Base-by-base conservation (phyloP, 1,140 invertebrate genomes). In the Anoplolepis gracilipes region DNA sequence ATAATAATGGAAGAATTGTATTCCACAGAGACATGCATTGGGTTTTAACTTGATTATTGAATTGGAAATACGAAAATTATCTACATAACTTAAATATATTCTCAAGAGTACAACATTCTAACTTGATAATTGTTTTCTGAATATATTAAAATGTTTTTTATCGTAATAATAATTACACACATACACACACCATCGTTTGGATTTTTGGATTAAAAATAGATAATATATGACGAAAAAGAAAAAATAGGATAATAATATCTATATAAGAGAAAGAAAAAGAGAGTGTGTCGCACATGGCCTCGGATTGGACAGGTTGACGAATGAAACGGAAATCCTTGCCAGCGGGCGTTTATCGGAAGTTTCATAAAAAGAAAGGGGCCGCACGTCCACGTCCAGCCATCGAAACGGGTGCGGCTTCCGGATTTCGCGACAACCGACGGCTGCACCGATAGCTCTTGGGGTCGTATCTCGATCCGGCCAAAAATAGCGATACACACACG, bases 251-350 rank as follows among this genome's bases (percentile, higher is more conserved):
- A 84, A 67, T 22, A 55, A 61, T 16, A 30, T 46, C 7, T 19
- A 49, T 19, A 49, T 49, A 49, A n/a, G 36, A 42, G 36, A 46
- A 6, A 39, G n/a, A 67, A 6, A 67, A 19, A 67, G 36, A 67
- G 36, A 62, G 70, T 25, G 33, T 25, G 42, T 89, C 88, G 53
- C 55, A 42, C 64, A 64, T 49, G 73, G 64, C 53, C 49, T 72
- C 36, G 53, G 53, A 28, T 89, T 36, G 59, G 84, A 11, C 46
- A 53, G 87, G 70, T 49, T 88, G 88, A 89, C 88, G 85, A 81
- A 89, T 87, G 88, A 89, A 89, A 85, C 65, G 72, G 77, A 84
- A 77, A 89, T 87, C 73, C 79, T 87, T 85, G 88, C 64, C 73
- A 69, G 73, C 72, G 49, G 72, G 86, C 77, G 73, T 89, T 89